phyloP scores from a whole-genome alignment of 2,888 invertebrate species.

The Himalopsyche kuldschensis region DNA sequence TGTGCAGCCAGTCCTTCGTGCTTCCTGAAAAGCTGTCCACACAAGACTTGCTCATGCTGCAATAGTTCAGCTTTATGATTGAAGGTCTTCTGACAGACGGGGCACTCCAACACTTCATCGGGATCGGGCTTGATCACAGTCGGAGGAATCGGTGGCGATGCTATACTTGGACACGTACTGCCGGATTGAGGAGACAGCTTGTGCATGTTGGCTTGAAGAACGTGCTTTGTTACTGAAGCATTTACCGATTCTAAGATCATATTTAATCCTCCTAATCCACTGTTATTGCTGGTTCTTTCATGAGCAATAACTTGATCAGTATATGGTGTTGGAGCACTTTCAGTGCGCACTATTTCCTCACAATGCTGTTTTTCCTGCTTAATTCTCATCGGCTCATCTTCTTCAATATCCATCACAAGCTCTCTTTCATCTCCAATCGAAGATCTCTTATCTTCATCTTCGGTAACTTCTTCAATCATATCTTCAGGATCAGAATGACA shows the following conservation, averaged over 20 bases:
- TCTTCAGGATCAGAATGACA: conserved; percentile 60
- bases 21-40: conserved; percentile 61
- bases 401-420: conserved; percentile 71
- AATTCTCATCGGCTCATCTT: conserved; percentile 55
- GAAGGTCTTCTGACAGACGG: conserved; percentile 63
- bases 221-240: conserved; percentile 72
- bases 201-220: conserved; percentile 70
- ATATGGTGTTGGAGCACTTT: conserved; percentile 18
- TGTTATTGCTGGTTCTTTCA: conserved; percentile 50
- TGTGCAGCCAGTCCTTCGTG: conserved; percentile 79
- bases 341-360: conserved; percentile 36
- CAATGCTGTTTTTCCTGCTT: conserved; percentile 54
- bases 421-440: conserved; percentile 60
- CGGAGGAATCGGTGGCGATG: conserved; percentile 47
- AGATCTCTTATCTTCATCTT: conserved; percentile 59
- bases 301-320: conserved; percentile 43
- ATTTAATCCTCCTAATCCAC: conserved; percentile 67
- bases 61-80: conserved; percentile 63
- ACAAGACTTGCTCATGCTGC: conserved; percentile 72
- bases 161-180: conserved; percentile 52
- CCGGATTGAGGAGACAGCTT: conserved; percentile 64
- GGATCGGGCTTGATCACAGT: conserved; percentile 51
- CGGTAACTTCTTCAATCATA: conserved; percentile 63
- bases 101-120: conserved; percentile 56
- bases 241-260: conserved; percentile 75